Base-by-base conservation (phyloP, 2,113 vertebrate genomes). In the Parus major region DNA sequence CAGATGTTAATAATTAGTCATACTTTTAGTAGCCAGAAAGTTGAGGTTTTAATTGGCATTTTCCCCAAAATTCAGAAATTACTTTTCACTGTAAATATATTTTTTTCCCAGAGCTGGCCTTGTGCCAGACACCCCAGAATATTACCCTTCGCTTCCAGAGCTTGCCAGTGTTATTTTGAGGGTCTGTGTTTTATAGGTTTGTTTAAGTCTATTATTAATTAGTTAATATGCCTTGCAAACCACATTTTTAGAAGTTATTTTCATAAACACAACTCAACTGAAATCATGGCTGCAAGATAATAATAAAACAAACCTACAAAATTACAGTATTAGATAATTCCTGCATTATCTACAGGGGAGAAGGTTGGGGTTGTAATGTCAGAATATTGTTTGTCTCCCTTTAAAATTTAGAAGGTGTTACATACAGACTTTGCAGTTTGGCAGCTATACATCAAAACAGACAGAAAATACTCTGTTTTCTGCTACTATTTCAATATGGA, bases 401-500 rank as follows among this genome's bases (percentile, higher is more conserved):
- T 85, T 84, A 84, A 81, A 82, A 69, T 85, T 94, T 42, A 77
- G 39, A 55, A 53, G 19, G 25, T 64, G 36, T 79, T 68, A 75
- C 41, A 52, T 16, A 59, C 6, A 71, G 61, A 53, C 77, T 71
- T 91, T 57, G 64, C 29, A 42, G 39, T 73, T 88, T 80, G 68
- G 71, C 41, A 94, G n/a, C 53, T 61, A 65, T 23, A 59, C 39
- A 80, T 81, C 39, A 56, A 86, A 93, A 70, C 13, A 93, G 81
- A 61, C 23, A 73, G 47, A 88, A 89, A 96, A 77, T 55, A 80
- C 20, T 82, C 69, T 72, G 53, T 52, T 76, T 73, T 79, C 83
- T 76, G 66, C 63, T 63, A 47, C 85, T 85, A 35, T 89, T 96
- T 97, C 78, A 73, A 44, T 91, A 90, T 77, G 78, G 87, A 93